A percentile compares a stretch with the other conserved stretches of the same genome.
Conservation (phyloP, 1,140 invertebrate species). For the Ridgeia piscesae region DNA sequence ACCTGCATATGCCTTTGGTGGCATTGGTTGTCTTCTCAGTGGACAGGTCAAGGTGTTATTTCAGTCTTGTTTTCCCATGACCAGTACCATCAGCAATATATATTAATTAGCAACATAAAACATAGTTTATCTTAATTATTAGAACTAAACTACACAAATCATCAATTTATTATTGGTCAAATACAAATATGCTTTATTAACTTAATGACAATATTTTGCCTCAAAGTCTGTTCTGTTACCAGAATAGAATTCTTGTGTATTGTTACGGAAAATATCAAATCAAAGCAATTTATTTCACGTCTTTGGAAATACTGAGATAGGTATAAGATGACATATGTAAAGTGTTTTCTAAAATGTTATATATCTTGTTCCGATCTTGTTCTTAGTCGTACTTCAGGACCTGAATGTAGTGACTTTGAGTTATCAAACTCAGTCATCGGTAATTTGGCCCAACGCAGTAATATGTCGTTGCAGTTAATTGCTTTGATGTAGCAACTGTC, state of each 20-base stretch:
- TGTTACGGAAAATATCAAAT: background rate
- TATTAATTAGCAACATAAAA: background rate
- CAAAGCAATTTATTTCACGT: background rate
- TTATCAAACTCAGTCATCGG: background rate
- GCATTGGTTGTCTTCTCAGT: no score
- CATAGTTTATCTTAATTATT: background rate
- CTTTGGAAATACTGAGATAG: no score
- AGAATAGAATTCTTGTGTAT: background rate
- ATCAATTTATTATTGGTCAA: background rate
- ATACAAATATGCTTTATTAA: no score
- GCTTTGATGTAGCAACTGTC: background rate
- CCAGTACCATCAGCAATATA: background rate
- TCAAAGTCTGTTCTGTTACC: background rate
- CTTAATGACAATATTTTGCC: no score
- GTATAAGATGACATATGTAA: no score
- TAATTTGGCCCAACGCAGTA: background rate
- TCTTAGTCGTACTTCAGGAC: background rate
- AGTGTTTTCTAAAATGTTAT: background rate
- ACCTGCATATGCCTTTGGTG: no score
- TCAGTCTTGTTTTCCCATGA: background rate
- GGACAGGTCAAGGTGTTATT: background rate
- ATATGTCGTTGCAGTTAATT: background rate
- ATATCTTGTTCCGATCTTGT: background rate
- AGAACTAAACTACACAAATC: background rate
- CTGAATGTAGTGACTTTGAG: background rate